Evolutionary conservation across 2,797 vertebrate species (phyloP).

Genomic region (Pitangus sulphuratus): DNA sequence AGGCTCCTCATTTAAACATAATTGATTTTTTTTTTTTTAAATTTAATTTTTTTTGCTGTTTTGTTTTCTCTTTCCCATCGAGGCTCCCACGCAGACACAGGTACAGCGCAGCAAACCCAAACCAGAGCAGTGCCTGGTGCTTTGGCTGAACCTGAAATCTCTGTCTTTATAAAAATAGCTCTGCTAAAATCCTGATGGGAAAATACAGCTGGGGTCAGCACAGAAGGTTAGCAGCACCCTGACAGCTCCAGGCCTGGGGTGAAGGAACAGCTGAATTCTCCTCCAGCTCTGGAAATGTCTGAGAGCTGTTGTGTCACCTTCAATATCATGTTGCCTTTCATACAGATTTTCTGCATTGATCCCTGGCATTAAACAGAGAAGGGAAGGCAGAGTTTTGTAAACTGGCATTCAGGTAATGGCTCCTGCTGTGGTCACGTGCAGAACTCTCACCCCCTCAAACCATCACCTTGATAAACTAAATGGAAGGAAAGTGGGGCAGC

Average conservation of each 20-base stretch:
- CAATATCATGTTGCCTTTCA: neutral
- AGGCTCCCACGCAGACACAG: neutral
- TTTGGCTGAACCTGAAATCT: neutral
- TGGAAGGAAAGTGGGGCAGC: neutral
- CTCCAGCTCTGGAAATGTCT: neutral
- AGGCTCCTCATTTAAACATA: neutral
- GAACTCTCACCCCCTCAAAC: neutral
- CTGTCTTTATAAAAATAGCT: neutral
- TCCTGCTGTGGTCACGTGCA: neutral
- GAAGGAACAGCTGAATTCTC: neutral
- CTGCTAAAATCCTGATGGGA: neutral
- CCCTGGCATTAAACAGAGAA: neutral
- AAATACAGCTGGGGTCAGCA: neutral
- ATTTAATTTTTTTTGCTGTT: neutral
- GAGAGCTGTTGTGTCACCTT: slow-evolving; percentile 32
- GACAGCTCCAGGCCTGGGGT: neutral
- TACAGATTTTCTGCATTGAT: neutral
- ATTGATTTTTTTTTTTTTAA: neutral
- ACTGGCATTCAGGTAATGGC: neutral
- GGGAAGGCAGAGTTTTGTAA: neutral
- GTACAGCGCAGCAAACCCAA: neutral
- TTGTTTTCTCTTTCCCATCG: neutral
- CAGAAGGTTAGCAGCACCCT: neutral
- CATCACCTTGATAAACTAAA: fast-evolving
- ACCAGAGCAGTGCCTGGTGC: neutral